Base-by-base conservation (phyloP, 2,113 vertebrate species). In the Lampris megalopsis region DNA sequence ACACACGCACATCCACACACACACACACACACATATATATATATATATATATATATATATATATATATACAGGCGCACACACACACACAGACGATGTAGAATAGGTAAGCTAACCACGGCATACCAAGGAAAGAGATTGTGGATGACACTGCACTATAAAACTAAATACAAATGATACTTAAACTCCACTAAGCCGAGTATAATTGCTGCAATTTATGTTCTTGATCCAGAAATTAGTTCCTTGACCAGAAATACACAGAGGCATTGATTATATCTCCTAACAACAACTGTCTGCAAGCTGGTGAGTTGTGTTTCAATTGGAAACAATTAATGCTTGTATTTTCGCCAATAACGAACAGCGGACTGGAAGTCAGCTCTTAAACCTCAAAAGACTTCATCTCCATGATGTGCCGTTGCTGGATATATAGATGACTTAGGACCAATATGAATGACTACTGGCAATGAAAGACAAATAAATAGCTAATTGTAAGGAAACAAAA, bases 311-410 rank as follows among this genome's bases (percentile, higher is more conserved):
- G 49, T 58, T 82, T 45, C 71, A 72, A 60, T 11, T 37, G 63
- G 61, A 61, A 48, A 56, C 43, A 41, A 77, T 86, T 74, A 9
- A 81, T 89, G 77, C 11, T 50, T 49, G 54, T 54, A 60, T 61
- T 80, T 77, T 67, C 61, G 64, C 58, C 3, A 1, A 56, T 81
- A 83, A 86, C 80, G 71, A 85, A 68, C 58, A 35, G n/a, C n/a
- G 63, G 71, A 70, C 59, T 35, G 54, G 73, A 72, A 81, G 65
- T 69, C 65, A 54, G 66, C 54, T 43, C 68, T 7, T 42, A 49
- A 53, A 45, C 59, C 52, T 68, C 38, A 35, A 41, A 48, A 65
- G 48, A 54, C 2, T 57, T 82, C 61, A 36, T 83, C 65, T n/a
- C 77, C 63, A 73, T 49, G 36, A 75, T 52, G 65, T 58, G n/a